Percentiles rank a stretch among this genome's conserved stretches.
phyloP scores from a whole-genome alignment of 2,888 invertebrate species.

The Eristalis tenax region DNA sequence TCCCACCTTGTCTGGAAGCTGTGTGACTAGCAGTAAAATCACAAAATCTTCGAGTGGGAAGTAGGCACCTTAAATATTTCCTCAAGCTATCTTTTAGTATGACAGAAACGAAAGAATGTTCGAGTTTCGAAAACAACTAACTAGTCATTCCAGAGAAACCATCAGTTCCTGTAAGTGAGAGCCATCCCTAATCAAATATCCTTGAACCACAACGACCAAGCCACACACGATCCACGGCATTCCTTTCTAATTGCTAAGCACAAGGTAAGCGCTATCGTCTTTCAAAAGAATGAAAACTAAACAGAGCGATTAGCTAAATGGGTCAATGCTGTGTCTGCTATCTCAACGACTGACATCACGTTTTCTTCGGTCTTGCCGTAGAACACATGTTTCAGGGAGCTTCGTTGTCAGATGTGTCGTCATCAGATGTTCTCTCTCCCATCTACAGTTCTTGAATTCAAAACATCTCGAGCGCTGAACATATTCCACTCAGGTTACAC shows the following conservation, averaged over 20 bases:
- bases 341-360: not conserved
- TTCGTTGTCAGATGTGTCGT: not conserved
- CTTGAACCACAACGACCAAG: too few species aligned
- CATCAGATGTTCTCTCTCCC: not conserved
- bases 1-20: too few species aligned
- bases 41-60: too few species aligned
- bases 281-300: not conserved
- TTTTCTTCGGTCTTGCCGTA: not conserved
- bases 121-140: too few species aligned
- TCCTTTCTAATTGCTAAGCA: not conserved
- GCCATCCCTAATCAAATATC: too few species aligned
- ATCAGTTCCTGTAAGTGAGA: too few species aligned
- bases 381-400: not conserved
- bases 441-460: not conserved
- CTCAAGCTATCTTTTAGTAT: too few species aligned
- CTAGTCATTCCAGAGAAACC: too few species aligned
- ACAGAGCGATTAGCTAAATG: not conserved
- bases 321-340: not conserved
- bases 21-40: too few species aligned
- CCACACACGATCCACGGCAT: too few species aligned
- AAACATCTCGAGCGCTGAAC: not conserved
- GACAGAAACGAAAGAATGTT: too few species aligned
- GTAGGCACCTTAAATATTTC: too few species aligned
- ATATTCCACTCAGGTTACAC: not conserved
- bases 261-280: not conserved